A percentile compares a stretch with the other conserved stretches of the same genome.
phyloP scores from a whole-genome alignment of 2,113 vertebrate species.

The Leptocoma aspasia region DNA sequence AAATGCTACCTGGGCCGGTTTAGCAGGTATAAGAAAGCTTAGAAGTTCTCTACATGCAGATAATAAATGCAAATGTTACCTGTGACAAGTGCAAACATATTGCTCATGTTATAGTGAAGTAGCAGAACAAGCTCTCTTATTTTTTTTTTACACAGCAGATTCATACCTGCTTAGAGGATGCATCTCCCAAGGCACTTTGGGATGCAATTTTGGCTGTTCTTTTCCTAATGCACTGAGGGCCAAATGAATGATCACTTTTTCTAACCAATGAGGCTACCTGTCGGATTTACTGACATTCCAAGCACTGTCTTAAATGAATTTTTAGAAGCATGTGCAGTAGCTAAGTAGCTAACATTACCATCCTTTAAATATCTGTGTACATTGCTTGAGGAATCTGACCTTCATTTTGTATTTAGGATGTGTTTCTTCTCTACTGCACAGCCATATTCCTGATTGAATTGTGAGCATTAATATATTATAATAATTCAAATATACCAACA shows the following conservation, averaged over 20 bases:
- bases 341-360: not conserved
- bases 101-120: not conserved
- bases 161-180: not conserved
- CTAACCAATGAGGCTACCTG: not conserved
- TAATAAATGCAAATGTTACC: conserved; percentile 24
- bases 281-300: not conserved
- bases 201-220: not conserved
- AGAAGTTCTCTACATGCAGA: conserved; percentile 29
- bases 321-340: not conserved
- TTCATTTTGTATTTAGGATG: not conserved
- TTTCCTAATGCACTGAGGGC: not conserved
- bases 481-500: not conserved
- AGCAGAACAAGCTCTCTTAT: not conserved
- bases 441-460: not conserved
- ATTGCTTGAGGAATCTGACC: not conserved
- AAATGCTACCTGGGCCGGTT: not conserved
- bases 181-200: not conserved
- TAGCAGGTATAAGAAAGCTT: not conserved
- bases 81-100: conserved; percentile 51
- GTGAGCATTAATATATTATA: not conserved
- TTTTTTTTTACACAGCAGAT: not conserved
- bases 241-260: not conserved
- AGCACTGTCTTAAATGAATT: not conserved
- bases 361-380: not conserved
- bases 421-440: not conserved